phyloP scores from a whole-genome alignment of 1,140 invertebrate species.

The Palaemon carinicauda region DNA sequence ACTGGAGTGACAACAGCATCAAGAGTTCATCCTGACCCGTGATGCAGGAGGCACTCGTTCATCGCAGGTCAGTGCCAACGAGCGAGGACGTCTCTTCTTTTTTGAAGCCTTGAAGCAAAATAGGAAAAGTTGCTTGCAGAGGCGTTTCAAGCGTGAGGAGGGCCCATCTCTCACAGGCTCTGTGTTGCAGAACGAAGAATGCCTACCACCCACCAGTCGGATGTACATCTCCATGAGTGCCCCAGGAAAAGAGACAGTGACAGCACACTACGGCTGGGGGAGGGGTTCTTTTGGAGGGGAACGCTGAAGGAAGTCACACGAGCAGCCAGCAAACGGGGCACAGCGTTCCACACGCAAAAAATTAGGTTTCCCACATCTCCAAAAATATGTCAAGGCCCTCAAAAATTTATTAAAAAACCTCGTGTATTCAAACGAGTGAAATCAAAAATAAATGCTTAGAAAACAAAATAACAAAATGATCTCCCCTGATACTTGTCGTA shows the following conservation, averaged over 20 bases:
- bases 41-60: background rate
- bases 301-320: constrained; percentile 23
- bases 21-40: background rate
- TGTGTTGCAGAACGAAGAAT: background rate
- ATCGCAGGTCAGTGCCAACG: no score
- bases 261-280: constrained; percentile 42
- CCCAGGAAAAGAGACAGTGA: constrained; percentile 36
- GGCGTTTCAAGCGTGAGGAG: no score
- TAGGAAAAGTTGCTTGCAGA: no score
- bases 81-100: no score
- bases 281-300: background rate
- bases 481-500: no score
- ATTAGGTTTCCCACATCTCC: constrained; percentile 9
- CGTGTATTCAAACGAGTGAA: no score
- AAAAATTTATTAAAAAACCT: background rate
- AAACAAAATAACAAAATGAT: no score
- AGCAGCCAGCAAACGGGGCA: constrained; percentile 29
- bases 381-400: background rate
- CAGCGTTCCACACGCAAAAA: background rate
- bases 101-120: no score
- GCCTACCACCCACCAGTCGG: background rate
- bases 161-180: no score
- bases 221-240: background rate
- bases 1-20: constrained; percentile 24
- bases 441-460: no score